phyloP scores from a whole-genome alignment of 2,797 vertebrate species.

The Yasuhikotakia modesta region DNA sequence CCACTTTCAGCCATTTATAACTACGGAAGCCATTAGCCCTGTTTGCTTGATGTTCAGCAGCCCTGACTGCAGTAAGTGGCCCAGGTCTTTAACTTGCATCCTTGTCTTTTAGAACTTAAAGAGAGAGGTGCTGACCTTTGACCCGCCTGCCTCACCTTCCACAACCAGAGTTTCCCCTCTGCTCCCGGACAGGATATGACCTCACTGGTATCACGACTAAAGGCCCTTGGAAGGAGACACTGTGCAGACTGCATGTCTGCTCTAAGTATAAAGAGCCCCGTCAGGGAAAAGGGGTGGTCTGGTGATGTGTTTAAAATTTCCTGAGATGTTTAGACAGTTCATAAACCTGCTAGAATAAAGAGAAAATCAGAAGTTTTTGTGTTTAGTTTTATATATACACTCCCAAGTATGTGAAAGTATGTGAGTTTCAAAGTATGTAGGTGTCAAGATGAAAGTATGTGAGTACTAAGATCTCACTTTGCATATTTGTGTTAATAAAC shows the following conservation, averaged over 20 bases:
- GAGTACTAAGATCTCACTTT: background rate
- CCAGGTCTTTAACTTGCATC: conserved; percentile 55
- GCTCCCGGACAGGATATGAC: conserved; percentile 77
- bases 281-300: conserved; percentile 32
- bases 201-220: conserved; percentile 67
- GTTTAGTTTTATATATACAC: background rate
- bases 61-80: conserved; percentile 68
- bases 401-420: no score
- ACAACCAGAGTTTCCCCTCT: conserved; percentile 59
- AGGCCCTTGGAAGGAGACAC: conserved; percentile 72
- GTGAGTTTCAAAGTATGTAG: no score
- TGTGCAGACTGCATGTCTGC: conserved; percentile 78
- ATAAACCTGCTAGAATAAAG: conserved; percentile 34
- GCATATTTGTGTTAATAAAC: background rate
- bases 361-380: conserved; percentile 8
- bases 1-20: conserved; percentile 76
- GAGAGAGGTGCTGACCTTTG: conserved; percentile 72
- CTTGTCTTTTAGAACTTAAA: conserved; percentile 78
- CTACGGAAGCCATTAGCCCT: conserved; percentile 75
- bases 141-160: conserved; percentile 71
- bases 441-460: background rate
- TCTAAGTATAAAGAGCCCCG: conserved; percentile 32
- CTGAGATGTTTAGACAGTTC: conserved; percentile 12
- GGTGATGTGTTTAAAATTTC: background rate
- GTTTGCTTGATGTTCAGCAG: conserved; percentile 64